phyloP scores from a whole-genome alignment of 2,113 vertebrate species.

The Eolophus roseicapilla region DNA sequence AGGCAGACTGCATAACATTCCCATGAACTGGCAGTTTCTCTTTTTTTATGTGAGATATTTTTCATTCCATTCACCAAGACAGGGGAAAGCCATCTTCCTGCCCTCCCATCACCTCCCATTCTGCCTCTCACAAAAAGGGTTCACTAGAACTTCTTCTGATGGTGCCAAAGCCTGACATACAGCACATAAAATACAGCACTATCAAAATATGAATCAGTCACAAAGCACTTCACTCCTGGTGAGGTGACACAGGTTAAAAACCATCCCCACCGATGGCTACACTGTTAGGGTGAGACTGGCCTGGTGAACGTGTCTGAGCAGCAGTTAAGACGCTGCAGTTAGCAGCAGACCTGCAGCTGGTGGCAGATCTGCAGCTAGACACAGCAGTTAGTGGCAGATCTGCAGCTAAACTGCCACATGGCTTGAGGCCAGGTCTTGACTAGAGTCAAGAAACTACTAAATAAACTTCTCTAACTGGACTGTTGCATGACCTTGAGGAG shows the following conservation, averaged over 20 bases:
- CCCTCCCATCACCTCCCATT: background rate
- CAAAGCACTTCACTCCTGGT: background rate
- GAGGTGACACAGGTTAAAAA: background rate
- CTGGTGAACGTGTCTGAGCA: background rate
- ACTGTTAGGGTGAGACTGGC: background rate
- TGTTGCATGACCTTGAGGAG: background rate
- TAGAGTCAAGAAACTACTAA: background rate
- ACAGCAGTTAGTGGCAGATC: background rate
- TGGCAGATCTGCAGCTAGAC: background rate
- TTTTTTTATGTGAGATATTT: background rate
- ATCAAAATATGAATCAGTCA: background rate
- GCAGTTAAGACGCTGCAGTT: fast-evolving
- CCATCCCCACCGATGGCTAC: background rate
- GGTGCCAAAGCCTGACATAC: background rate
- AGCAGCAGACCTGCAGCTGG: background rate
- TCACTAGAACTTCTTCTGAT: background rate
- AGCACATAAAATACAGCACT: background rate
- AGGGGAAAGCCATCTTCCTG: background rate
- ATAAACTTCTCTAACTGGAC: background rate
- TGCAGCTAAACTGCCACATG: background rate
- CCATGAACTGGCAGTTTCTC: background rate
- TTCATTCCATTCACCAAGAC: background rate
- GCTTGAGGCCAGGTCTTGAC: background rate
- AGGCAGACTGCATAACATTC: background rate
- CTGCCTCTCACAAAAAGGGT: background rate